Evolutionary conservation across 2,797 vertebrate genomes (phyloP).

Genomic region (Onychomys torridus): DNA sequence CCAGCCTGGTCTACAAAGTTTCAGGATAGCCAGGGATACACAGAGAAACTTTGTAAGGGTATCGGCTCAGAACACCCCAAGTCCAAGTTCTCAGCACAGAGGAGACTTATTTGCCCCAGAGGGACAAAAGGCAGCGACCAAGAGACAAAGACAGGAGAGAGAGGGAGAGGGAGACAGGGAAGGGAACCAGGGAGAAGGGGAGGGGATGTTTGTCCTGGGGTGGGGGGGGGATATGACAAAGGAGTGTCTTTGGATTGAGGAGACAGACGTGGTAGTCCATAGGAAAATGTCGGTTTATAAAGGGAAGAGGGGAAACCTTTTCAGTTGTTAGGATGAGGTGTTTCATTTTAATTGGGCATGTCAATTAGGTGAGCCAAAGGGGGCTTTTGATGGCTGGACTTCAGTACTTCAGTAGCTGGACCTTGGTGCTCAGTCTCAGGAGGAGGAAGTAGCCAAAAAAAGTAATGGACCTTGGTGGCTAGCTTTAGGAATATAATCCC

Average conservation of each 20-base stretch:
- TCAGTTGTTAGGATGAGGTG: background rate
- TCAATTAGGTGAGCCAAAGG: background rate
- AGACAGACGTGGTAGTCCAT: too few species aligned
- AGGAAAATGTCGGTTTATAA: background rate
- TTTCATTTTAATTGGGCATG: background rate
- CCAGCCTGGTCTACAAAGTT: too few species aligned
- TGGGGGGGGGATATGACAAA: too few species aligned
- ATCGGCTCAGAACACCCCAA: background rate
- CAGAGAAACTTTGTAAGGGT: background rate
- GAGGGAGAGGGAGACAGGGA: too few species aligned
- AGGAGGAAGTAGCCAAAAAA: background rate
- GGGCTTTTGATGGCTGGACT: background rate
- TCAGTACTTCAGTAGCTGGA: background rate
- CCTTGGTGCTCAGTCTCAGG: background rate
- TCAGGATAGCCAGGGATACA: too few species aligned
- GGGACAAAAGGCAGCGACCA: too few species aligned
- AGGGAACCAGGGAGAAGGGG: too few species aligned
- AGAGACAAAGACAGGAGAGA: background rate
- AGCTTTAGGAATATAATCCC: background rate
- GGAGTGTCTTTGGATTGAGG: too few species aligned
- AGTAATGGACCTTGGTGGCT: background rate
- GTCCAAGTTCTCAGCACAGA: too few species aligned
- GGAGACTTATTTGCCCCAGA: too few species aligned
- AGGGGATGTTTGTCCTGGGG: too few species aligned
- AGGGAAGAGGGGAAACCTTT: background rate